Evolutionary conservation across 2,797 vertebrate genomes (phyloP), one percentile per base, ranked within the genome.

Genomic region (Telmatherina bonti): DNA sequence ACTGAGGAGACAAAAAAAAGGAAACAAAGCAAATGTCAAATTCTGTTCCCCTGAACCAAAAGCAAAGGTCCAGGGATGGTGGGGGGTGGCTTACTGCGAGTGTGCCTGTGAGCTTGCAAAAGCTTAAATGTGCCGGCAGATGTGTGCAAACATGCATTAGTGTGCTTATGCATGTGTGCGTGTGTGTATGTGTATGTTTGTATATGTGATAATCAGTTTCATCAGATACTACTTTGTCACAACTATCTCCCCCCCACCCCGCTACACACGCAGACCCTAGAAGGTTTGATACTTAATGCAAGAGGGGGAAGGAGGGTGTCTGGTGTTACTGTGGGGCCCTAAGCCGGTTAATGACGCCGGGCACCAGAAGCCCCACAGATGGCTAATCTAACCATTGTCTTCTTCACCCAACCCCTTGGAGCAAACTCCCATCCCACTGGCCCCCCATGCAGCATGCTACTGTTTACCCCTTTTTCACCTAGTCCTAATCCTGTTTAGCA

Each of bases 331-430:
- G 87, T 86, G 86, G 87, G 88, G 91, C 84, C 90, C 91, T 94
- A 93, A 94, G 88, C 93, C 85, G 82, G 90, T 93, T 94, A 94
- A 94, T 94, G 90, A 91, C 70, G 83, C 82, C 68, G 78, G 88
- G 90, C 91, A 90, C 85, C 92, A 90, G 90, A 88, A 93, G 90
- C 89, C 89, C 88, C 91, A 92, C 94, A 95, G 94, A 95, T 95
- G 93, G 93, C 93, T 95, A 94, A 95, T 95, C 94, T 94, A 94
- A 78, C 89, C 78, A 94, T 94, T 95, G 94, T 95, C 91, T 94
- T 91, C 88, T 47, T 77, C 62, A 83, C 41, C 85, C 83, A 70
- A 75, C 71, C 84, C 87, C 74, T 91, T 64, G 9, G 57, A 87
- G 72, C 85, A 90, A 90, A 91, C 91, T 88, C 83, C 82, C 76